phyloP scores from a whole-genome alignment of 2,888 invertebrate genomes.

The Lathronympha strigana region DNA sequence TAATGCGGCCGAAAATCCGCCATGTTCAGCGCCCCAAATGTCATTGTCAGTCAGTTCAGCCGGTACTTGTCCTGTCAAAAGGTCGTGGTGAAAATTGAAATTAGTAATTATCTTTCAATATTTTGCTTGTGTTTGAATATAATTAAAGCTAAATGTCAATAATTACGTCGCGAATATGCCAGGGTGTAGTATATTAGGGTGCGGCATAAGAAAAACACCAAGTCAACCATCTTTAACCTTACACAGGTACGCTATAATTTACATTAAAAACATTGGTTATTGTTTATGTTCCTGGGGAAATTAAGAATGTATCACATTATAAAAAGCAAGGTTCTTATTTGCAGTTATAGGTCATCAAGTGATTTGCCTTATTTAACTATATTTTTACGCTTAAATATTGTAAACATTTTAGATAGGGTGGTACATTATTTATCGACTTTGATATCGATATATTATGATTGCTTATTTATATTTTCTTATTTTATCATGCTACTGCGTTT shows the following conservation, averaged over 20 bases:
- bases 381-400: background rate
- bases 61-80: slow-evolving; percentile 7
- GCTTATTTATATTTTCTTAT: background rate
- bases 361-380: background rate
- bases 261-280: slow-evolving; percentile 16
- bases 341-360: background rate
- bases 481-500: slow-evolving; percentile 11
- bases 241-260: no score
- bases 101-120: slow-evolving; percentile 5
- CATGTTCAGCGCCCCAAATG: no score
- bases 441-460: slow-evolving; percentile 9
- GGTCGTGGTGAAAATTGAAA: background rate
- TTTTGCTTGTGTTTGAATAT: background rate
- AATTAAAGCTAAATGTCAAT: background rate
- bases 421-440: slow-evolving; percentile 14
- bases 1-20: no score
- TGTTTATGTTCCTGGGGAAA: background rate
- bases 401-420: background rate
- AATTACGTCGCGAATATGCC: background rate
- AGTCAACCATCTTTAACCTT: no score
- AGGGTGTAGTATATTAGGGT: no score
- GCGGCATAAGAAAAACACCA: background rate
- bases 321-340: background rate
- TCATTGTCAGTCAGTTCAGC: slow-evolving; percentile 1
- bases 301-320: background rate